phyloP scores from a whole-genome alignment of 2,113 vertebrate genomes.

The Chinchilla lanigera region DNA sequence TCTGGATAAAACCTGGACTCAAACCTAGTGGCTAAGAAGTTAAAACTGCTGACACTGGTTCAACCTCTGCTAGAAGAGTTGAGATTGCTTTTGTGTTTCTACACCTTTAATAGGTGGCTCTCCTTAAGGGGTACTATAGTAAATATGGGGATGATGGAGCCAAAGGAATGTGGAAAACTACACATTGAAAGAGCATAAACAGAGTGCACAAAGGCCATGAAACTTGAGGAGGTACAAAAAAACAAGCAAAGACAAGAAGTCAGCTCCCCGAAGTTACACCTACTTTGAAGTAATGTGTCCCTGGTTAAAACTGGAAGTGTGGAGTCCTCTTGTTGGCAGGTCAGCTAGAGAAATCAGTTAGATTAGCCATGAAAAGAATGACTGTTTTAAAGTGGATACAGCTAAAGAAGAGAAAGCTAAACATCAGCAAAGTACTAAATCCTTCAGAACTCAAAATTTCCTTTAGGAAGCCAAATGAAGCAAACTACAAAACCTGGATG shows the following conservation, averaged over 20 bases:
- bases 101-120: conserved; percentile 20
- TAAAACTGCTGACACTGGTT: conserved; percentile 33
- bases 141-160: background rate
- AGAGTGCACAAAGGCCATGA: background rate
- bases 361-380: background rate
- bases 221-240: background rate
- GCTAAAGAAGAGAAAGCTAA: conserved; percentile 21
- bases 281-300: background rate
- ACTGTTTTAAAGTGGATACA: background rate
- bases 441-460: conserved; percentile 35
- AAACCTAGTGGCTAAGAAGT: conserved; percentile 43
- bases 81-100: background rate
- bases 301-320: background rate
- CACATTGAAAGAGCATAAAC: conserved; percentile 9
- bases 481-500: background rate
- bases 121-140: background rate
- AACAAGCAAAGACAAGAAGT: background rate
- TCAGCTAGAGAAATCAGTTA: background rate
- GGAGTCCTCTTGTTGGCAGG: background rate
- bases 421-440: background rate
- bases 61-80: background rate
- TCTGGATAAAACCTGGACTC: conserved; percentile 11
- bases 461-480: conserved; percentile 35
- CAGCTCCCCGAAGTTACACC: background rate
- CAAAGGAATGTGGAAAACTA: background rate